Conservation (phyloP, 2,797 vertebrate genomes). For the Sphenodon punctatus region DNA sequence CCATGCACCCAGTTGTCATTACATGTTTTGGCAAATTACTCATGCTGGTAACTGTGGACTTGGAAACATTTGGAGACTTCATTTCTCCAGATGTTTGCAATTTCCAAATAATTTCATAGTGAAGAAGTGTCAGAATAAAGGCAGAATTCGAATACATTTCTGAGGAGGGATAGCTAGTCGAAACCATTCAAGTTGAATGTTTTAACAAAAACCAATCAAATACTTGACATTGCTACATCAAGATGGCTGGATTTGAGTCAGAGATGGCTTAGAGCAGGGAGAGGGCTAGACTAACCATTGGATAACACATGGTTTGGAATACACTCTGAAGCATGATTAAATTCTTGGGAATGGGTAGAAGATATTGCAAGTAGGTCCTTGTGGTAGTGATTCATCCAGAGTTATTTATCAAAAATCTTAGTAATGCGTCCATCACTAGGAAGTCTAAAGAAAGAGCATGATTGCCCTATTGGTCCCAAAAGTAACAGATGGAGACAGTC, state of each 20-base stretch:
- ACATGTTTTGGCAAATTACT: constrained; percentile 24
- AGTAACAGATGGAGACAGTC: no score
- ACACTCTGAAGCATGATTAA: background rate
- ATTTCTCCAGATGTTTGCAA: no score
- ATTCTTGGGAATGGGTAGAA: background rate
- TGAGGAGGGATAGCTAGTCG: background rate
- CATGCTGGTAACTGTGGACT: background rate
- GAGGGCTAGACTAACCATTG: background rate
- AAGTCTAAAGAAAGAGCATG: no score
- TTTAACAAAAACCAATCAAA: background rate
- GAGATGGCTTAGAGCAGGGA: background rate
- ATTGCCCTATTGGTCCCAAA: no score
- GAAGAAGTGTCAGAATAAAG: background rate
- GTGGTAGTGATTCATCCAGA: no score
- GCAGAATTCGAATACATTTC: background rate
- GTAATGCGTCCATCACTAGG: no score
- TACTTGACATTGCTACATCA: background rate
- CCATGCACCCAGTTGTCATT: constrained; percentile 1
- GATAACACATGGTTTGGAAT: background rate
- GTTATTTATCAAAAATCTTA: no score
- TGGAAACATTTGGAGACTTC: constrained; percentile 10
- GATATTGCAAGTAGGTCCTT: no score
- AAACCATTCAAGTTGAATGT: background rate
- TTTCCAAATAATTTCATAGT: background rate
- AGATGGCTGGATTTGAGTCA: constrained; percentile 13